These are phyloP conservation scores for Hydrocynus forskahlii DNA, from an alignment of 2,797 vertebrate genomes.

Conservation along the genomic window DNA sequence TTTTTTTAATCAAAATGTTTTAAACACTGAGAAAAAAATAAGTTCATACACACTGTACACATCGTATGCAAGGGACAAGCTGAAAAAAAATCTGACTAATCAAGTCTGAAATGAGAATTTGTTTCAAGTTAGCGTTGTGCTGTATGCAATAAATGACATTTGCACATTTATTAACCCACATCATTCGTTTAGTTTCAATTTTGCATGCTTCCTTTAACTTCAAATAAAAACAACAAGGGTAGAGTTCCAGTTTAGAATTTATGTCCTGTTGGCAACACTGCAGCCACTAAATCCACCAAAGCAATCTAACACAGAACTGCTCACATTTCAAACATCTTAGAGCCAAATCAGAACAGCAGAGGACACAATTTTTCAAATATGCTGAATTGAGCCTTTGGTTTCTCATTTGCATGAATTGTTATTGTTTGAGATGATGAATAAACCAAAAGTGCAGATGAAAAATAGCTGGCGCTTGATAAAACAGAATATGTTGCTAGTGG, in stretches of 20 bases:
- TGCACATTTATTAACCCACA: conserved; percentile 17
- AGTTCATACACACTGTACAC: neutral
- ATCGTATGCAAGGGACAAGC: neutral
- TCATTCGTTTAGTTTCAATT: conserved; percentile 4
- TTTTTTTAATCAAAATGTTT: neutral
- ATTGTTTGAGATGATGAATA: conserved; percentile 79
- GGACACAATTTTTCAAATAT: conserved; percentile 69
- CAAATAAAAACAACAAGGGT: conserved; percentile 10
- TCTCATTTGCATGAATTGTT: conserved; percentile 77
- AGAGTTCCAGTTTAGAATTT: conserved; percentile 59
- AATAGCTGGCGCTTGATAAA: conserved; percentile 57
- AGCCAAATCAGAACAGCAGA: conserved; percentile 48
- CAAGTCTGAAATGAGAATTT: conserved; percentile 16
- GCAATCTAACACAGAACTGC: conserved; percentile 64
- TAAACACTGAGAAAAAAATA: neutral
- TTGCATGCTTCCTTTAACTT: conserved; percentile 15
- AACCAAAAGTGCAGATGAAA: conserved; percentile 68
- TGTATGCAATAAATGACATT: conserved; percentile 2
- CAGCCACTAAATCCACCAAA: conserved; percentile 67
- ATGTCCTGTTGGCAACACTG: conserved; percentile 70
- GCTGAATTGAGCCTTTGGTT: conserved; percentile 72
- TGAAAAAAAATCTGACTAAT: neutral
- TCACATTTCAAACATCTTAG: conserved; percentile 47
- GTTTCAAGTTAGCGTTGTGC: neutral
- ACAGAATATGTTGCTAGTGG: conserved; percentile 53